Base-by-base conservation (phyloP, 2,797 vertebrate species). In the Channa striata region DNA sequence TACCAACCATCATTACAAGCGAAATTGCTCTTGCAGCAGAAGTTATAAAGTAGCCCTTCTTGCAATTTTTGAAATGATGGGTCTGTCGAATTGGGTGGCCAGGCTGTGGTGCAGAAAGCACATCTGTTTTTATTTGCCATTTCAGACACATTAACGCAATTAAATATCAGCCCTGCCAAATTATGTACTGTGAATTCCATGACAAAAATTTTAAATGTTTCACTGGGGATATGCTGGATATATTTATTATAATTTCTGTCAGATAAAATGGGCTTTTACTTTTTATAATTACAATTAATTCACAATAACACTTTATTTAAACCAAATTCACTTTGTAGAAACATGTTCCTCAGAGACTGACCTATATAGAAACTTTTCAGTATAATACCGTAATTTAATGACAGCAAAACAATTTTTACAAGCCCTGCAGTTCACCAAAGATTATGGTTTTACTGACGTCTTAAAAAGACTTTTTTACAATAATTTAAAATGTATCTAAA, bases 1-100 rank as follows among this genome's bases (percentile, higher is more conserved):
- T 76, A 54, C 60, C 42, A 16, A 60, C 50, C 20, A 63, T 73
- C 57, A 79, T 71, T 77, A 60, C 59, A 63, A 71, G 59, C 49
- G 50, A 73, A 74, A 82, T 66, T 68, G 59, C 73, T 77, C 62
- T 48, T 68, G 56, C 65, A 59, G 66, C 37, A 39, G 23, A 8
- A 43, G 44, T 71, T 78, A 67, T 72, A 73, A 73, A 78, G 49
- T 51, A 70, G 60, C 43, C 57, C 53, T 49, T 39, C 42, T 54
- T 62, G 47, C 6, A 3, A 42, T 62, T 78, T 61, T 71, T 66
- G 47, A 77, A 74, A 72, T 83, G 33, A 81, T 71, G 40, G 56
- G 62, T 72, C 54, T 68, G 57, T 73, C 71, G 67, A 34, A 72
- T 49, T 72, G 64, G 33, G 6, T 43, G 44, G 57, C 57, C 33